Conservation (phyloP, 2,113 vertebrate genomes). For the Lonchura striata region DNA sequence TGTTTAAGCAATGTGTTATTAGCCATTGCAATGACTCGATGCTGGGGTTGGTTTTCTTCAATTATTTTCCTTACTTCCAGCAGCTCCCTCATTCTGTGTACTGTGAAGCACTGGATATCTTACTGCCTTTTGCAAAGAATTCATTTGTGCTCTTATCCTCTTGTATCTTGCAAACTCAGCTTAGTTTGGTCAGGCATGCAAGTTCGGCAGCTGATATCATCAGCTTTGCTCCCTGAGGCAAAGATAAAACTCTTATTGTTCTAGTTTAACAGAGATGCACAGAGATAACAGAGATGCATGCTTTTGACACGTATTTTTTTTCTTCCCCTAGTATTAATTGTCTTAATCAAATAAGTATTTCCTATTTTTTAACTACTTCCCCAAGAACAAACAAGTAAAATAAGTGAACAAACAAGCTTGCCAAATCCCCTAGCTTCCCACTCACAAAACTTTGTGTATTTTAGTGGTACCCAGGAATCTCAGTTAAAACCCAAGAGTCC, state of each 20-base stretch:
- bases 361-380: background rate
- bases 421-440: background rate
- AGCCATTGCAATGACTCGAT: background rate
- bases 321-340: background rate
- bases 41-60: background rate
- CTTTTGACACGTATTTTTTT: background rate
- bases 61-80: background rate
- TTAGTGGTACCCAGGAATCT: background rate
- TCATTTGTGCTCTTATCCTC: background rate
- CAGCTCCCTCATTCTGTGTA: background rate
- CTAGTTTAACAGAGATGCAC: background rate
- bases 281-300: background rate
- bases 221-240: background rate
- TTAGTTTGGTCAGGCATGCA: background rate
- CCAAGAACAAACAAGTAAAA: background rate
- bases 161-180: conserved; percentile 33
- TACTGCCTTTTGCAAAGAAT: background rate
- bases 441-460: background rate
- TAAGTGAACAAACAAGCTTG: background rate
- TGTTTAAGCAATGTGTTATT: background rate
- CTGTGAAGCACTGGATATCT: background rate
- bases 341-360: background rate
- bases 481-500: background rate
- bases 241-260: background rate
- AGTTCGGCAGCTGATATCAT: background rate